phyloP scores from a whole-genome alignment of 2,888 invertebrate species.

The Anoncus sp. region DNA sequence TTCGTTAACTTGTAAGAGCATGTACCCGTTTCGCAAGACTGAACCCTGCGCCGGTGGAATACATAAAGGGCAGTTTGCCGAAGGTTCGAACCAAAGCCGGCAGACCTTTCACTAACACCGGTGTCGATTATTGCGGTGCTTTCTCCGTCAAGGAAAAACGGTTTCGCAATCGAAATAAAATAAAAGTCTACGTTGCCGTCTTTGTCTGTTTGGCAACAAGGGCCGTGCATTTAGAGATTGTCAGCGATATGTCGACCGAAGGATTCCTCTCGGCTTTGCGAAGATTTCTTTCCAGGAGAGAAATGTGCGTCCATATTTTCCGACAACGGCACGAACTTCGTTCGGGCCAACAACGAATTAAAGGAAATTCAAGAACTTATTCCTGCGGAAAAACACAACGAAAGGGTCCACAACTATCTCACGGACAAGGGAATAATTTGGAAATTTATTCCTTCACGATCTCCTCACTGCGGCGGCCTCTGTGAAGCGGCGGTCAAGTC shows the following conservation, averaged over 20 bases:
- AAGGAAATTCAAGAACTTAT: conserved; percentile 42
- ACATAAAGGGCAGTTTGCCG: conserved; percentile 53
- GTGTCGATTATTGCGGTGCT: conserved; percentile 70
- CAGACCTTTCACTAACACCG: conserved; percentile 56
- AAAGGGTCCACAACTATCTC: conserved; percentile 3
- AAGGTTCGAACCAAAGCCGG: conserved; percentile 20
- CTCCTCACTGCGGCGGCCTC: conserved; percentile 36
- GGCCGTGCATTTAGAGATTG: conserved; percentile 61
- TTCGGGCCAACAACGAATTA: conserved; percentile 52
- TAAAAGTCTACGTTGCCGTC: conserved; percentile 59
- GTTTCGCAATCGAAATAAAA: conserved; percentile 53
- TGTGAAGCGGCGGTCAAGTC: conserved; percentile 46
- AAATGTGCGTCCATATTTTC: conserved; percentile 25
- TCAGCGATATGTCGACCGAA: conserved; percentile 59
- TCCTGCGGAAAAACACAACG: conserved; percentile 29
- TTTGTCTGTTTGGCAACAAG: conserved; percentile 60
- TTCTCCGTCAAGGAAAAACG: conserved; percentile 61
- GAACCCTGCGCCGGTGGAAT: conserved; percentile 18
- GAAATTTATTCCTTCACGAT: conserved; percentile 26
- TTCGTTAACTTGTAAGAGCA: conserved; percentile 32
- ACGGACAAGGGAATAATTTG: conserved; percentile 10
- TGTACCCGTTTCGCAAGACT: conserved; percentile 36
- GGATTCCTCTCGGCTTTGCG: conserved; percentile 56
- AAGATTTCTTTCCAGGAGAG: conserved; percentile 55
- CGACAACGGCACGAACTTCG: conserved; percentile 62